Conservation (phyloP, 2,888 invertebrate genomes). For the Dastarcus helophoroides region DNA sequence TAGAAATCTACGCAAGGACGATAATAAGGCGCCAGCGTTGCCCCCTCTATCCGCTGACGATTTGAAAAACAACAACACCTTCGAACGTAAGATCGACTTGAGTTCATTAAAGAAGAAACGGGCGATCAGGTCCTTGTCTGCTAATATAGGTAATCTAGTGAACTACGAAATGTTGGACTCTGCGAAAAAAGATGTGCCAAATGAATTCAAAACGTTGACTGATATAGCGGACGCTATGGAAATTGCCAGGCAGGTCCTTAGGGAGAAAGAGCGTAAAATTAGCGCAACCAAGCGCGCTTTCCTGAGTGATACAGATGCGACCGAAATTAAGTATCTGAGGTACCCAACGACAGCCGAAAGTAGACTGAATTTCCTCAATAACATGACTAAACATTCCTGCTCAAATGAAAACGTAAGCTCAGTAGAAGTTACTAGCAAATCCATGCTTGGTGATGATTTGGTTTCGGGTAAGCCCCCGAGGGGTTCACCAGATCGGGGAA, state of each 20-base stretch:
- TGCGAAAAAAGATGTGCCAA: conserved; percentile 16
- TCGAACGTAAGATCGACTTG: conserved; percentile 13
- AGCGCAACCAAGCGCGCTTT: conserved; percentile 30
- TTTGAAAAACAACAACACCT: conserved; percentile 36
- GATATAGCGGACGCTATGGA: conserved; percentile 38
- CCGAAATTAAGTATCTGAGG: conserved; percentile 16
- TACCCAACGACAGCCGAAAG: conserved; percentile 27
- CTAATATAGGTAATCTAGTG: conserved; percentile 69
- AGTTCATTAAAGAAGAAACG: conserved; percentile 58
- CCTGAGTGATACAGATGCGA: conserved; percentile 34
- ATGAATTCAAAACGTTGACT: conserved; percentile 27
- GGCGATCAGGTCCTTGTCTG: conserved; percentile 71
- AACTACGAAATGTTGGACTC: conserved; percentile 45
- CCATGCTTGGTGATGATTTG: conserved; percentile 17
- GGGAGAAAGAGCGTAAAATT: conserved; percentile 34
- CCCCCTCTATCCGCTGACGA: conserved; percentile 40
- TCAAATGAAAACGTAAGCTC: conserved; percentile 14
- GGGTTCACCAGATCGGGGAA: conserved; percentile 23
- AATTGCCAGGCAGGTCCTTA: conserved; percentile 35
- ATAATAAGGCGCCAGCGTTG: conserved; percentile 43
- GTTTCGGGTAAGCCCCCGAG: conserved; percentile 27
- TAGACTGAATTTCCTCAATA: conserved; percentile 29
- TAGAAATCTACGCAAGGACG: conserved; percentile 72
- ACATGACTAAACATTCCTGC: conserved; percentile 19
- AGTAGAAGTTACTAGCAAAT: conserved; percentile 17